Base-by-base conservation (phyloP, 2,888 invertebrate species). In the Podotricha telesiphe region DNA sequence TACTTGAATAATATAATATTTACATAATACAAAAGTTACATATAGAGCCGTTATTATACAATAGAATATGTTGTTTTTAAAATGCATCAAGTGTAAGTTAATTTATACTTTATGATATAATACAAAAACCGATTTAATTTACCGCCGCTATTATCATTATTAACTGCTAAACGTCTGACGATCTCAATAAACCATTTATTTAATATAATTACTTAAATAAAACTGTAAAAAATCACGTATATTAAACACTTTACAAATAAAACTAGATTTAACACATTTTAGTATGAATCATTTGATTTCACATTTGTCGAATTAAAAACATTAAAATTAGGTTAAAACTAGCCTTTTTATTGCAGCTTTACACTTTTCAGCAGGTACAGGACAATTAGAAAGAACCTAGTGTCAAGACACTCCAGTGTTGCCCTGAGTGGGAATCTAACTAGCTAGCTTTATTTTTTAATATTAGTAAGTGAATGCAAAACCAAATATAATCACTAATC, bases 121-220 rank as follows among this genome's bases (percentile, higher is more conserved):
- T 50, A 13, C 20, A 50, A 50, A 50, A 50, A 34, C 20, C 3
- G 37, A 17, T 20, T 50, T 20, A 1, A 42, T 42, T 42, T 50
- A 17, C 11, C 11, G 1, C 8, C 13, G 8, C 13, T 20, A 20
- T 40, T 40, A 40, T 20, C 20, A 19, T 7, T 42, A 10, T n/a
- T 40, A 58, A 20, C 22, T 11, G 11, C 19, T 48, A 19, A 48
- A 48, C 34, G 15, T 22, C 58, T 59, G 4, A 28, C 22, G 0
- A 58, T 42, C 45, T 42, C 10, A 59, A 48, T 48, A 47, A 62
- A 62, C 11, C 47, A 13, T 62, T 62, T 34, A 17, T 1, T 48
- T 62, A 48, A 19, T 17, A 17, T 17, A 42, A 42, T 42, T 15
- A 48, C 37, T 37, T 5, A 62, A 62, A 62, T 48, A 62, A 62